These are phyloP conservation scores for Cathartes aura DNA, from an alignment of 2,113 vertebrate species.

Conservation along the genomic window DNA sequence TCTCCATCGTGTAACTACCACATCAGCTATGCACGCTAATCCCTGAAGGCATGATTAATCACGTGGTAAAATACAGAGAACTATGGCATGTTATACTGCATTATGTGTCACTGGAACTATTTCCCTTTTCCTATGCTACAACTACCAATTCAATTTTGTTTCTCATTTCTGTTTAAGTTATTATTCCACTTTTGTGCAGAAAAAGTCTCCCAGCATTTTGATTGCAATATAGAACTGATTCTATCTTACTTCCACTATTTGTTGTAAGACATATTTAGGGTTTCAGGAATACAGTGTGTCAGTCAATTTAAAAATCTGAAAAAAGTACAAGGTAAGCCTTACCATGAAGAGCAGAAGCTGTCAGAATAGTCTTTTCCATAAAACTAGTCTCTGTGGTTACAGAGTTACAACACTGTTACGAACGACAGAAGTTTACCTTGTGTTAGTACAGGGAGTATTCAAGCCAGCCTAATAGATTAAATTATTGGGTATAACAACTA, in stretches of 20 bases:
- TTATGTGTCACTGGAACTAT: background rate
- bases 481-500: background rate
- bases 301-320: background rate
- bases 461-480: background rate
- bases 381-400: background rate
- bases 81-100: accelerated
- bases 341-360: background rate
- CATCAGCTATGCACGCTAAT: background rate
- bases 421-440: background rate
- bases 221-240: background rate
- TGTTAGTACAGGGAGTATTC: background rate
- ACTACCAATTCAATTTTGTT: background rate
- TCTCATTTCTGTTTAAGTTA: background rate
- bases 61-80: background rate
- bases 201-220: background rate
- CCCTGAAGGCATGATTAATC: background rate
- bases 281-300: background rate
- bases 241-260: background rate
- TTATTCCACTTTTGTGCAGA: background rate
- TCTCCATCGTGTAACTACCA: background rate
- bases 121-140: background rate
- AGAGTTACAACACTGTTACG: background rate
- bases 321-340: background rate
- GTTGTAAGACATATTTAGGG: background rate
- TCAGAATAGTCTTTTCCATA: background rate